Evolutionary conservation across 1,140 invertebrate genomes (phyloP).

Genomic region (Nebria ingens): DNA sequence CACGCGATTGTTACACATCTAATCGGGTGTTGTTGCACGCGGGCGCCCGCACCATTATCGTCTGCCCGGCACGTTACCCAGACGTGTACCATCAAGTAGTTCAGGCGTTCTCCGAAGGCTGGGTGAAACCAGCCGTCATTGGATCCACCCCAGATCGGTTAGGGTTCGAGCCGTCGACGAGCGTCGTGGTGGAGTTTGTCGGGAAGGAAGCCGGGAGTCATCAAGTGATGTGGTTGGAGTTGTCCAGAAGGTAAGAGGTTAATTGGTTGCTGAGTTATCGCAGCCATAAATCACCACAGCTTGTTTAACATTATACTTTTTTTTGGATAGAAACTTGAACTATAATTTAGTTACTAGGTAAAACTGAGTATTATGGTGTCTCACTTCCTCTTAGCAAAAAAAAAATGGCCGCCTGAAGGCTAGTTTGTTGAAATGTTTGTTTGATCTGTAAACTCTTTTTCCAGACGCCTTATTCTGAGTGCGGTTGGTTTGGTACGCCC

Average conservation of each 20-base stretch:
- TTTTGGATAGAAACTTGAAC: no score
- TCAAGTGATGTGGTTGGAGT: slow-evolving; percentile 71
- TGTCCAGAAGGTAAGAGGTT: slow-evolving; percentile 57
- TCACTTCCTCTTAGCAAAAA: no score
- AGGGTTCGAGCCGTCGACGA: slow-evolving; percentile 49
- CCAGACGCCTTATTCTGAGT: slow-evolving; percentile 29
- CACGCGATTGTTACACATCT: slow-evolving; percentile 49
- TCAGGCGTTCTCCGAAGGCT: slow-evolving; percentile 76
- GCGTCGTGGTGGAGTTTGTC: slow-evolving; percentile 66
- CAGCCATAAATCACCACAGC: no score
- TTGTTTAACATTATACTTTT: no score
- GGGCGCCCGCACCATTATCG: slow-evolving; percentile 52
- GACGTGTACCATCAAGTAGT: slow-evolving; percentile 46
- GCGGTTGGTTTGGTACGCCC: slow-evolving; percentile 38
- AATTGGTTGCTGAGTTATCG: no score
- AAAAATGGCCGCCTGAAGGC: no score
- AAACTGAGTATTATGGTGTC: no score
- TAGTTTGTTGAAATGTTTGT: no score
- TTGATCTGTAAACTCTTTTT: no score
- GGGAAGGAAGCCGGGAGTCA: slow-evolving; percentile 62
- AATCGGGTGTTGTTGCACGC: slow-evolving; percentile 65
- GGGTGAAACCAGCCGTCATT: slow-evolving; percentile 40
- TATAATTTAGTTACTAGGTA: no score
- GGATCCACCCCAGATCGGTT: slow-evolving; percentile 45
- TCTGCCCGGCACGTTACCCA: slow-evolving; percentile 44